phyloP scores from a whole-genome alignment of 1,140 invertebrate species.

The Dryas iulia region DNA sequence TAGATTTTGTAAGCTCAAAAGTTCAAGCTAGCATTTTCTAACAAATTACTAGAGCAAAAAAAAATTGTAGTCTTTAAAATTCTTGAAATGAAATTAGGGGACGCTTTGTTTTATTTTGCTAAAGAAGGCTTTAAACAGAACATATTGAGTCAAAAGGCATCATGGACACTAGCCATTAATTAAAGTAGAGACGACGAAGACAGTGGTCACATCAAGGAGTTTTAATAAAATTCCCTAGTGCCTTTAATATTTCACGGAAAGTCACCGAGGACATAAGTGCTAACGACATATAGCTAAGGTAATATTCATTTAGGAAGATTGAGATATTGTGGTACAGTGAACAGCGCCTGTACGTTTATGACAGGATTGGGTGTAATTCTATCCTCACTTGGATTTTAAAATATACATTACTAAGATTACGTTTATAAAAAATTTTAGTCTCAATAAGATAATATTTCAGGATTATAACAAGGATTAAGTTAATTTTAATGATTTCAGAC shows the following conservation, averaged over 20 bases:
- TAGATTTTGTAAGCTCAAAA: background rate
- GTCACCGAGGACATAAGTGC: conserved; percentile 9
- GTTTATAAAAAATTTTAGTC: too few relatives aligned
- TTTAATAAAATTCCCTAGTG: conserved; percentile 24
- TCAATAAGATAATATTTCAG: too few relatives aligned
- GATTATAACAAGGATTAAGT: too few relatives aligned
- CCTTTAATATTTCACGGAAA: conserved; percentile 27
- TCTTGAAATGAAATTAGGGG: background rate
- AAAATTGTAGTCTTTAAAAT: background rate
- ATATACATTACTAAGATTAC: too few relatives aligned
- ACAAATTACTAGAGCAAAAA: background rate
- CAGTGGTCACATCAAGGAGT: conserved; percentile 1
- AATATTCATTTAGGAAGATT: conserved; percentile 2
- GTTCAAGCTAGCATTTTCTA: background rate
- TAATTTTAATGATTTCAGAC: too few relatives aligned
- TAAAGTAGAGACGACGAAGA: background rate
- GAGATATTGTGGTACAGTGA: too few relatives aligned
- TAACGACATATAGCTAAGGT: background rate
- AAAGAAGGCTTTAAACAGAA: too few relatives aligned
- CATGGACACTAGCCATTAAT: background rate
- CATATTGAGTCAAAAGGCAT: background rate
- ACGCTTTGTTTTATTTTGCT: too few relatives aligned
- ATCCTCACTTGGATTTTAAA: too few relatives aligned
- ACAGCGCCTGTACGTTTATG: too few relatives aligned
- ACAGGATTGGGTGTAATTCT: too few relatives aligned